Base-by-base conservation (phyloP, 2,888 invertebrate species). In the Tachina lurida region DNA sequence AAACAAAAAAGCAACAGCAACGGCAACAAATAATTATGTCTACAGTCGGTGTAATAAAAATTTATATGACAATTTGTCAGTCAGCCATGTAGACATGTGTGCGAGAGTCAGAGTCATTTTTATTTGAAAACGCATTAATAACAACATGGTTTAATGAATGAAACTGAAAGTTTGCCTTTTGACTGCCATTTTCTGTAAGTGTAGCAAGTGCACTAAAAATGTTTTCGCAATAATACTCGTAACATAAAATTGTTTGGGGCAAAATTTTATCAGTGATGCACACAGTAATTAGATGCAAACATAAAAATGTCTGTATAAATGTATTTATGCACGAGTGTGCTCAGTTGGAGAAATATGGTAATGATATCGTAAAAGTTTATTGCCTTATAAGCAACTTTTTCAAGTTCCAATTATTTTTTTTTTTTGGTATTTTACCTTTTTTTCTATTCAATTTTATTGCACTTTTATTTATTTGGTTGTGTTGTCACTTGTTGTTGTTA, bases 371-470 rank as follows among this genome's bases (percentile, higher is more conserved):
- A 71, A 52, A 56, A 12, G 10, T 13, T 22, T 31, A 49, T 58
- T 65, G 71, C 8, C 62, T 70, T 39, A 31, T 31, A 67, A 39
- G 10, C 15, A 19, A 22, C 22, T 58, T 62, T 19, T 47, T 45
- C 13, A 31, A 56, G 56, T 60, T 31, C 45, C 13, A 43, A 54
- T 49, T n/a, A n/a, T n/a, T n/a, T 84, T 88, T 87, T 83, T 85
- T 86, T 76, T 86, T 56, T 67, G 2, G 31, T 31, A 31, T 31
- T 31, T 31, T 31, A 31, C 0, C 2, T 31, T 31, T 22, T 31
- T 31, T 31, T 31, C 31, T 31, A 31, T 31, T 31, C 0, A 85
- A 67, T 90, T 89, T 89, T 87, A 88, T 74, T 88, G 43, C 75
- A 17, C 67, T 83, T 78, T 86, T 63, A 67, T 80, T 79, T 74